Conservation (phyloP, 2,797 vertebrate species). For the Pachyuromys duprasi region DNA sequence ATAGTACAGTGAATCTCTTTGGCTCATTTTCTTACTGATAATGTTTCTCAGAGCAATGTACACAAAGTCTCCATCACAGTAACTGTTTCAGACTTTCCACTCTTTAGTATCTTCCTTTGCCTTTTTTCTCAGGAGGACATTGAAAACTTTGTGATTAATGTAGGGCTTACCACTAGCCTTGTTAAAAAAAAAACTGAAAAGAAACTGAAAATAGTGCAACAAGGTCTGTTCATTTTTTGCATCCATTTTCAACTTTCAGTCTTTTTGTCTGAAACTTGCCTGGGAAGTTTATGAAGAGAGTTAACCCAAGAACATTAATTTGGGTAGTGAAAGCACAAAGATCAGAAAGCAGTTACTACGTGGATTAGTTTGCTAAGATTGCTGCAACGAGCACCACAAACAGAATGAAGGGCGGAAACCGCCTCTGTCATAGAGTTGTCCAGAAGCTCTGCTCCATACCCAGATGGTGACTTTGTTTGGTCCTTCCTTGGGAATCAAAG, state of each 20-base stretch:
- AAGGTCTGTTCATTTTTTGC: not conserved
- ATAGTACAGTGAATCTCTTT: not conserved
- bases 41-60: not conserved
- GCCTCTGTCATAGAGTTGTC: not conserved
- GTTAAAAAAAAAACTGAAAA: not conserved
- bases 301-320: conserved; percentile 10
- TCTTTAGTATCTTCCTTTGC: not conserved
- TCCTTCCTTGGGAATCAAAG: not conserved
- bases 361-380: not conserved
- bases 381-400: not conserved
- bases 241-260: conserved; percentile 6
- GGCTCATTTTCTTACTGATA: not conserved
- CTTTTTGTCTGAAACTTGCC: not conserved
- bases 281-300: conserved; percentile 21
- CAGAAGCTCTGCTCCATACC: not conserved
- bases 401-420: not conserved
- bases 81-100: not conserved
- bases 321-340: not conserved
- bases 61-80: too few species aligned
- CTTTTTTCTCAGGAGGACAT: not conserved
- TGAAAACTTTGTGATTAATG: not conserved
- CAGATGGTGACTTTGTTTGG: not conserved
- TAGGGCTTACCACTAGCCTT: not conserved
- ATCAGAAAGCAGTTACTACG: not conserved
- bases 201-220: not conserved